Percentiles rank a stretch among this genome's conserved stretches.
Evolutionary conservation across 1,140 invertebrate species (phyloP).

Genomic region (Zaprionus capensis): DNA sequence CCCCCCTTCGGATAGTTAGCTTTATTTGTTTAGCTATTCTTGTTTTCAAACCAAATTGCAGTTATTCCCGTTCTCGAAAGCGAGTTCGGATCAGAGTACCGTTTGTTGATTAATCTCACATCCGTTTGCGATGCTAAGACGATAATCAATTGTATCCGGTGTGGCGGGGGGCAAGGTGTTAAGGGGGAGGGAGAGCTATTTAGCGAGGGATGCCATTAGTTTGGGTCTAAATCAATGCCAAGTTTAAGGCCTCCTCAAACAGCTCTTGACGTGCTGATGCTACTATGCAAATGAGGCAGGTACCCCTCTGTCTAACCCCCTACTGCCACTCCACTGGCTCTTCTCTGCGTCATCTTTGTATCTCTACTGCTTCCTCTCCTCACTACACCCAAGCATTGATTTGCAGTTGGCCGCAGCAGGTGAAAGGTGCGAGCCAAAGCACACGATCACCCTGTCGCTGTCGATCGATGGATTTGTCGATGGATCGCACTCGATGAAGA

Average conservation of each 20-base stretch:
- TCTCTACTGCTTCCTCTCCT: not conserved
- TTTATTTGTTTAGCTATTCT: constrained; percentile 11
- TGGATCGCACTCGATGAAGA: constrained; percentile 44
- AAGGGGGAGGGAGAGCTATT: not conserved
- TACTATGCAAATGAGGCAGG: not conserved
- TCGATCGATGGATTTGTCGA: constrained; percentile 1
- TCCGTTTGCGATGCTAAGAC: constrained; percentile 23
- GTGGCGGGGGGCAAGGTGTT: not conserved
- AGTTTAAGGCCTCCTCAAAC: constrained; percentile 58
- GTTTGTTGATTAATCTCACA: constrained; percentile 43
- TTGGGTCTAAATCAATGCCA: constrained; percentile 60
- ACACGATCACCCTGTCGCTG: not conserved
- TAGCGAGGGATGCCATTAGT: not conserved
- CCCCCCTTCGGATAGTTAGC: not conserved
- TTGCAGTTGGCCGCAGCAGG: constrained; percentile 35
- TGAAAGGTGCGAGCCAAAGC: constrained; percentile 65
- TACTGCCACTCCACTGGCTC: not conserved
- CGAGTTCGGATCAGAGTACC: constrained; percentile 32
- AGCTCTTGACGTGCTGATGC: not conserved
- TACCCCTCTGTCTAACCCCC: not conserved
- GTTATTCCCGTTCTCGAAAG: constrained; percentile 47
- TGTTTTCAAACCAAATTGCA: constrained; percentile 17
- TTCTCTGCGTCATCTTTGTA: not conserved
- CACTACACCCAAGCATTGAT: constrained; percentile 23
- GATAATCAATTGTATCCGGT: constrained; percentile 17